Base-by-base conservation (phyloP, 2,113 vertebrate species). In the Zosterops lateralis region DNA sequence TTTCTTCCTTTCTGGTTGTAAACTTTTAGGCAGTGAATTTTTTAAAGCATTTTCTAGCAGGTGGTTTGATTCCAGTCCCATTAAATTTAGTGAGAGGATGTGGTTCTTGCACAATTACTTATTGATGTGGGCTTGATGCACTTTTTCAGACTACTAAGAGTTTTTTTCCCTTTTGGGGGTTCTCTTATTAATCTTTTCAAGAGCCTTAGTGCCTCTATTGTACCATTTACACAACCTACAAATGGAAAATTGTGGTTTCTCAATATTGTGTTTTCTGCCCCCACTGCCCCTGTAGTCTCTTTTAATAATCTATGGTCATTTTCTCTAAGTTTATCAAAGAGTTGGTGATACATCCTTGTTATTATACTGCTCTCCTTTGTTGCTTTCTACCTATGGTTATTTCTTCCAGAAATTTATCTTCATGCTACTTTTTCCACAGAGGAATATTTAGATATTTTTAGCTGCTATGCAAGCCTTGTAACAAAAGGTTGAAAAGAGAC, bases 151-250 rank as follows among this genome's bases (percentile, higher is more conserved):
- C 62, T 82, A 91, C 67, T 79, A 89, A 60, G 57, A 77, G 53
- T 31, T 73, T 34, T 34, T 82, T 82, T 73, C 68, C 32, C 71
- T 88, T 96, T 83, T 54, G 67, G 58, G 42, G 8, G 17, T 83
- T 88, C 64, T 85, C 75, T 77, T 64, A 92, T 85, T 62, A 90
- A 88, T 94, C 67, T 90, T 93, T 93, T 58, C 42, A 76, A 70
- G 57, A 91, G 17, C 4, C 14, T 88, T 65, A 6, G 1, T 80
- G 67, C 56, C 82, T 85, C 42, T 71, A 58, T 88, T 86, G 93
- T 83, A 62, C 80, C 75, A 83, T 93, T 95, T 88, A 88, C 67
- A 83, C 79, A 93, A 47, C 50, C 51, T 85, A 93, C 51, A 51
- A 57, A 85, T 28, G 67, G 67, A 88, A 80, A 85, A 77, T 31